Evolutionary conservation across 2,797 vertebrate genomes (phyloP).

Genomic region (Heteromormyrus szaboi): DNA sequence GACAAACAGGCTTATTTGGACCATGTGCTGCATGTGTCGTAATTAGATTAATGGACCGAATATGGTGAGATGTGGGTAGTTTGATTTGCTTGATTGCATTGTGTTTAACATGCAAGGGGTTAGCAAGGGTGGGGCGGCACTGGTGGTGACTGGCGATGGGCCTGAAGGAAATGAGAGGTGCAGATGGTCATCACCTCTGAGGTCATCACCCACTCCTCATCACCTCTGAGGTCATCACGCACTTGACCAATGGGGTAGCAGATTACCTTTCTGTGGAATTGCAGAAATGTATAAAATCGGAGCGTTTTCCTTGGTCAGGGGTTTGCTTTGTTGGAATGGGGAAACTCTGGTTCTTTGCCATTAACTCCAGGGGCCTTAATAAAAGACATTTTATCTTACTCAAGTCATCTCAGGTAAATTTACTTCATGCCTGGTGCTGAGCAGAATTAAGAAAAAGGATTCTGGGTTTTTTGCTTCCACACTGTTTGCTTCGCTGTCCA

Average conservation of each 20-base stretch:
- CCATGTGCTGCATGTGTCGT: background rate
- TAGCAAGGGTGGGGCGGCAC: background rate
- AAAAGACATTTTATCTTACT: background rate
- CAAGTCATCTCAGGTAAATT: background rate
- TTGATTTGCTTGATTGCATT: background rate
- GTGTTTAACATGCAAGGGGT: background rate
- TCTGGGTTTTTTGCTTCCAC: background rate
- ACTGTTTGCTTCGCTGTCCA: background rate
- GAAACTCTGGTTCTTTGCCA: background rate
- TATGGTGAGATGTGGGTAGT: background rate
- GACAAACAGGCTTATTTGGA: background rate
- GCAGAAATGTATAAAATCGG: background rate
- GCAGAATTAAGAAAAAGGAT: background rate
- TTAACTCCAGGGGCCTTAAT: background rate
- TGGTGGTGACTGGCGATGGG: background rate
- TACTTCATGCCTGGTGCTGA: background rate
- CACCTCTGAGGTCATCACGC: background rate
- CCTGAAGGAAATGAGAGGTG: background rate
- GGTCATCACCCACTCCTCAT: background rate
- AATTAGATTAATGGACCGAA: background rate
- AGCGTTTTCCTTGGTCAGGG: background rate
- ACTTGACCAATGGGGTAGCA: background rate
- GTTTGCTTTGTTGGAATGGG: background rate
- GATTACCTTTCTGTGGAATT: background rate
- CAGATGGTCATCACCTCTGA: background rate